Conservation (phyloP, 2,113 vertebrate species). For the Rana temporaria region DNA sequence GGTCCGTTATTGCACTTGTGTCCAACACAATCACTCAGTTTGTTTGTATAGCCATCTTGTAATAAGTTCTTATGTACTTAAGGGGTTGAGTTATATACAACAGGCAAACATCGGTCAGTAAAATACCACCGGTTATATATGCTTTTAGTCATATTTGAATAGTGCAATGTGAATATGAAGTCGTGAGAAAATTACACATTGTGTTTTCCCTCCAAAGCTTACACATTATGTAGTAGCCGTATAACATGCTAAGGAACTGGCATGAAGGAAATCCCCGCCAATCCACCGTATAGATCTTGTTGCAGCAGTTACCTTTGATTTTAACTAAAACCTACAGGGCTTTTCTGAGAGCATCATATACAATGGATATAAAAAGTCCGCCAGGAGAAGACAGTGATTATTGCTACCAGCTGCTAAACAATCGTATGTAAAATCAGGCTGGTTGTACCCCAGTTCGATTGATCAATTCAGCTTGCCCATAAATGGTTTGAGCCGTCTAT, state of each 20-base stretch:
- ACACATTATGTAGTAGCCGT: not conserved
- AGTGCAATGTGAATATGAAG: constrained; percentile 29
- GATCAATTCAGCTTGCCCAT: too few relatives aligned
- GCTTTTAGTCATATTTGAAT: constrained; percentile 47
- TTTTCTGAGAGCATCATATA: too few relatives aligned
- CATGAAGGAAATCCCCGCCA: not conserved
- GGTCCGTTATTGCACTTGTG: not conserved
- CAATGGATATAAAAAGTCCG: too few relatives aligned
- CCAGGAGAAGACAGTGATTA: too few relatives aligned
- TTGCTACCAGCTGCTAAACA: too few relatives aligned
- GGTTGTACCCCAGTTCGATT: too few relatives aligned
- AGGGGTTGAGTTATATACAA: constrained; percentile 48
- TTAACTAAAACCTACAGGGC: too few relatives aligned
- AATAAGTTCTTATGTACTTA: constrained; percentile 35
- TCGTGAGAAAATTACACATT: constrained; percentile 55
- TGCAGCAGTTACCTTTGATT: too few relatives aligned
- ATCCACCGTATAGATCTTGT: too few relatives aligned
- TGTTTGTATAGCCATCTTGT: constrained; percentile 6
- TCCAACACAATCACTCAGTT: not conserved
- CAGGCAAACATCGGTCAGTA: constrained; percentile 45
- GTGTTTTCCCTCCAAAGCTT: constrained; percentile 39
- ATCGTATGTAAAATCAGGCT: too few relatives aligned
- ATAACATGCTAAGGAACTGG: not conserved
- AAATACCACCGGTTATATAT: constrained; percentile 47
- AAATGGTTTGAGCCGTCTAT: too few relatives aligned